phyloP scores from a whole-genome alignment of 2,797 vertebrate species.

The Pogonophryne albipinna region DNA sequence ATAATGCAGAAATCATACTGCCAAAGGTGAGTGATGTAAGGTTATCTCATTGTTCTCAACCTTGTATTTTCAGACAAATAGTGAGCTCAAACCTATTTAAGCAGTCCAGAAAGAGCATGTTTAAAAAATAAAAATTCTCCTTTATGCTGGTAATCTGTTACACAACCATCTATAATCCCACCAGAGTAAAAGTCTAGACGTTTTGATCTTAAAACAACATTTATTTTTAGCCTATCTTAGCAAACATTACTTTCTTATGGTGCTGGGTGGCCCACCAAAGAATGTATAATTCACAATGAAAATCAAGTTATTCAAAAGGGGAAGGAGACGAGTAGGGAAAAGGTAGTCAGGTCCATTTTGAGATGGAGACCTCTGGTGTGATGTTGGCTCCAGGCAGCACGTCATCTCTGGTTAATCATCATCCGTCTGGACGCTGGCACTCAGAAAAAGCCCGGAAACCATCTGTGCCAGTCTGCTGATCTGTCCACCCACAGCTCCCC shows the following conservation, averaged over 20 bases:
- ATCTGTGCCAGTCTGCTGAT: constrained; percentile 54
- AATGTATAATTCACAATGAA: no score
- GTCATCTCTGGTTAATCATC: constrained; percentile 58
- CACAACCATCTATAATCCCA: background rate
- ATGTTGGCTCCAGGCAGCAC: constrained; percentile 48
- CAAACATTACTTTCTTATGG: no score
- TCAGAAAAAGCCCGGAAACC: constrained; percentile 48
- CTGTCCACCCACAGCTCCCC: constrained; percentile 26
- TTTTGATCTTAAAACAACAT: no score
- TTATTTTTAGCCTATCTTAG: no score
- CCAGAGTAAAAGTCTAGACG: no score
- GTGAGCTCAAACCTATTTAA: background rate
- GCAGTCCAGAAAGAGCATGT: background rate
- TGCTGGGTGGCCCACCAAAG: no score
- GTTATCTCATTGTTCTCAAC: background rate
- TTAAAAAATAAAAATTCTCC: no score
- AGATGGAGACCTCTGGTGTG: constrained; percentile 34
- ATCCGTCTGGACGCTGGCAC: constrained; percentile 50
- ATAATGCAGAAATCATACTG: background rate
- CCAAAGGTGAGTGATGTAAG: background rate
- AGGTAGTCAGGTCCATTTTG: constrained; percentile 41
- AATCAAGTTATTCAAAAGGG: no score
- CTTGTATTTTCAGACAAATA: background rate
- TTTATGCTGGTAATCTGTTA: background rate
- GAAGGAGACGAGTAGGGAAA: constrained; percentile 2